Percentiles rank a stretch among this genome's conserved stretches.
Conservation (phyloP, 2,888 invertebrate species). For the Pollenia labialis region DNA sequence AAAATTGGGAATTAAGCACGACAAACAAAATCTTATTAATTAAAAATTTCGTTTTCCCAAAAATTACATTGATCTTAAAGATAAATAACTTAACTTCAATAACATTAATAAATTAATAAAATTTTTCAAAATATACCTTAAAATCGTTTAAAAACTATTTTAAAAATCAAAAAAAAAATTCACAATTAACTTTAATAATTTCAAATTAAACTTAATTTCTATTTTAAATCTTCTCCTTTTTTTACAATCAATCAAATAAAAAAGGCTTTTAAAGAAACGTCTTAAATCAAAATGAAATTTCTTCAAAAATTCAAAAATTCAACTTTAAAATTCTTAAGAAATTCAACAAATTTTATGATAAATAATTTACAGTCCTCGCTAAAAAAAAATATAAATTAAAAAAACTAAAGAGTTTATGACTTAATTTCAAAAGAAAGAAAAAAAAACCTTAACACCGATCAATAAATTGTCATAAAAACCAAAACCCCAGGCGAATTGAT, state of each 20-base stretch:
- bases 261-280: too few species aligned
- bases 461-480: slow-evolving; percentile 72
- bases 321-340: slow-evolving; percentile 21
- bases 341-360: slow-evolving; percentile 50
- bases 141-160: too few species aligned
- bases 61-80: too few species aligned
- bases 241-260: too few species aligned
- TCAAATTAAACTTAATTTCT: slow-evolving; percentile 43
- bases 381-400: slow-evolving; percentile 7
- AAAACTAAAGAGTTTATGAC: slow-evolving; percentile 74
- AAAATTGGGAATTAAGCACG: too few species aligned
- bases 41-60: too few species aligned
- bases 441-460: slow-evolving; percentile 49
- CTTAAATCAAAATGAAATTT: too few species aligned
- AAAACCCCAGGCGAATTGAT: slow-evolving; percentile 61
- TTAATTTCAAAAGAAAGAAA: slow-evolving; percentile 74
- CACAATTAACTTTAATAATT: neutral
- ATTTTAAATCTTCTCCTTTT: too few species aligned
- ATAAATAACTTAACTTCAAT: too few species aligned
- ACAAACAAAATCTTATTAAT: too few species aligned
- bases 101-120: too few species aligned
- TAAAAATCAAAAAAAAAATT: neutral
- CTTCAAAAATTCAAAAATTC: neutral
- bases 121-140: too few species aligned
- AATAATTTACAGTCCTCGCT: slow-evolving; percentile 27